Base-by-base conservation (phyloP, 2,113 vertebrate genomes). In the Rhineura floridana region DNA sequence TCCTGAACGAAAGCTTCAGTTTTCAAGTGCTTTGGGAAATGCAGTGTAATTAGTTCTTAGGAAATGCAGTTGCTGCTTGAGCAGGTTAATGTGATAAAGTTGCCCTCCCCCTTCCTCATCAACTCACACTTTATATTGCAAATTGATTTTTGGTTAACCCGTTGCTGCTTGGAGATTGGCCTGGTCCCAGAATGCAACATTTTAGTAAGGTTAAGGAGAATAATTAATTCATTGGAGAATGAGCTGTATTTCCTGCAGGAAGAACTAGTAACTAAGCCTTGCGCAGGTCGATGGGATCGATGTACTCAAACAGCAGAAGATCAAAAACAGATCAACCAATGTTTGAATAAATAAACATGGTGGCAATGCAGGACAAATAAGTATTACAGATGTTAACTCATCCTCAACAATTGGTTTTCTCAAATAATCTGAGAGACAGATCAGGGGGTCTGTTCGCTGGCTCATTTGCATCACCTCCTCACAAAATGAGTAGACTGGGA, bases 101-200 rank as follows among this genome's bases (percentile, higher is more conserved):
- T 83, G 23, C 48, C 46, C 83, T 67, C 75, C 76, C 50, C 50
- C 78, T 44, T 36, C 85, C 81, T 17, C 39, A 77, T 52, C 59
- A 67, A 77, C 55, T 88, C 70, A 83, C 48, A 77, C 55, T 65
- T 86, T 87, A 12, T 6, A 50, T 46, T 69, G n/a, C 73, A 82
- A 69, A 83, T 89, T 65, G 46, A 75, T 80, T 90, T 90, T 85
- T 85, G n/a, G 83, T 72, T 52, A 81, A 80, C 17, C 0, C 73
- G 52, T 59, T 67, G 78, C 23, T 10, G 5, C 79, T 33, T 86
- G 65, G 19, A 86, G 25, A 79, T 77, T 70, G 59, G 0, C 25
- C 2, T 72, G 3, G 59, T 91, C 90, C 78, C 86, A 5, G 1
- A 50, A 52, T 42, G 65, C 8, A 77, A 59, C 15, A 83, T n/a